Percentiles rank a stretch among this genome's conserved stretches.
phyloP scores from a whole-genome alignment of 2,797 vertebrate genomes.

The Micromesistius poutassou region DNA sequence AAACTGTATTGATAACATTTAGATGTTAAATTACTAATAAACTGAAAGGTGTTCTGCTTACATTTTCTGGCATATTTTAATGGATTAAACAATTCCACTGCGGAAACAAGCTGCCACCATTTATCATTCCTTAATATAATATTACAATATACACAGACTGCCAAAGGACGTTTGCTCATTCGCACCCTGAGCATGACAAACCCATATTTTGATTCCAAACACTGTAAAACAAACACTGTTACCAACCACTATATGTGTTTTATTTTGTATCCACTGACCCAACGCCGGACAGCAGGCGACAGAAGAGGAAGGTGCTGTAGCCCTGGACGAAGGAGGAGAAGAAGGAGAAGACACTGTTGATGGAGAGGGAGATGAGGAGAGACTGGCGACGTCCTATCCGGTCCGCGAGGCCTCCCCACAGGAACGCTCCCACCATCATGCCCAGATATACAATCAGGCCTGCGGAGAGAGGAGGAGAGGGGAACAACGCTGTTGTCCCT shows the following conservation, averaged over 20 bases:
- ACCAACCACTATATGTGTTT: too few species aligned
- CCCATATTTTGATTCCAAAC: neutral
- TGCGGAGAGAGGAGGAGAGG: conserved; percentile 50
- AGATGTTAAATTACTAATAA: neutral
- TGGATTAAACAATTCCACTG: neutral
- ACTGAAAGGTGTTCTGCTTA: neutral
- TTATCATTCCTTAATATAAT: neutral
- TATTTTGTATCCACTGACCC: conserved; percentile 76
- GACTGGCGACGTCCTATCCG: conserved; percentile 92
- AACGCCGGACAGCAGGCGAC: conserved; percentile 92
- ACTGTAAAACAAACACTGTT: neutral
- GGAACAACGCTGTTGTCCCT: neutral
- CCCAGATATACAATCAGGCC: conserved; percentile 97
- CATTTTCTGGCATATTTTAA: neutral
- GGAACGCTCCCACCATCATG: conserved; percentile 97
- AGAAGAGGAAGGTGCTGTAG: conserved; percentile 96
- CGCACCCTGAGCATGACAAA: neutral
- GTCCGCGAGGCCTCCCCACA: conserved; percentile 94
- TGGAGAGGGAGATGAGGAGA: conserved; percentile 94
- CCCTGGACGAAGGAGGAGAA: conserved; percentile 99
- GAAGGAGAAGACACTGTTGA: conserved; percentile 97
- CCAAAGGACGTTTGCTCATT: neutral
- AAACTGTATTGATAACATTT: neutral
- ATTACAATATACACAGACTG: neutral
- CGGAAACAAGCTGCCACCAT: neutral